Evolutionary conservation across 1,140 invertebrate genomes (phyloP).

Genomic region (Trachymyrmex septentrionalis): DNA sequence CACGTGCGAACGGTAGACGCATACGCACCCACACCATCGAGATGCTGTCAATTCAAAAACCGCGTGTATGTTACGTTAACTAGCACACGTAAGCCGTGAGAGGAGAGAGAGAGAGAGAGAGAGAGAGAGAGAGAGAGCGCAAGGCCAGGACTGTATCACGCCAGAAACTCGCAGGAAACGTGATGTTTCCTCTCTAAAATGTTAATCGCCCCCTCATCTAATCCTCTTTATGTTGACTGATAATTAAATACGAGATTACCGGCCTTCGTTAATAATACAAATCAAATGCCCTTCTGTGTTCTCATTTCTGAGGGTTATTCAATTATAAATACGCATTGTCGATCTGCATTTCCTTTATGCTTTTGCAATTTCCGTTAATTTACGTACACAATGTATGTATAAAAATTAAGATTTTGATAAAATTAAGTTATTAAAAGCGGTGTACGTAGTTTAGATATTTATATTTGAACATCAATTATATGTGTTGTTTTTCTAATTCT

Average conservation of each 20-base stretch:
- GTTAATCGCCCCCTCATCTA: conserved; percentile 7
- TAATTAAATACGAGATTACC: conserved; percentile 5
- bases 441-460: not conserved
- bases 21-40: conserved; percentile 9
- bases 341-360: not conserved
- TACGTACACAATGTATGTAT: not conserved
- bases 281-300: not conserved
- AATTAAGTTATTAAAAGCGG: not conserved
- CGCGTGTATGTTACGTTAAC: not conserved
- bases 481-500: not conserved
- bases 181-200: conserved; percentile 32
- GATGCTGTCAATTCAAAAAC: conserved; percentile 18
- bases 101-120: conserved; percentile 39
- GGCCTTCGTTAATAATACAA: not conserved
- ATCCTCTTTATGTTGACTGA: conserved; percentile 20
- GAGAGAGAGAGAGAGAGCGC: conserved; percentile 42
- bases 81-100: conserved; percentile 47
- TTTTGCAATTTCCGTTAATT: not conserved
- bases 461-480: not conserved
- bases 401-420: not conserved
- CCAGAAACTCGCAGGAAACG: conserved; percentile 8
- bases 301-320: not conserved
- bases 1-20: not conserved
- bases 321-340: not conserved
- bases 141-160: conserved; percentile 28